Base-by-base conservation (phyloP, 1,140 invertebrate species). In the Batillaria attramentaria region DNA sequence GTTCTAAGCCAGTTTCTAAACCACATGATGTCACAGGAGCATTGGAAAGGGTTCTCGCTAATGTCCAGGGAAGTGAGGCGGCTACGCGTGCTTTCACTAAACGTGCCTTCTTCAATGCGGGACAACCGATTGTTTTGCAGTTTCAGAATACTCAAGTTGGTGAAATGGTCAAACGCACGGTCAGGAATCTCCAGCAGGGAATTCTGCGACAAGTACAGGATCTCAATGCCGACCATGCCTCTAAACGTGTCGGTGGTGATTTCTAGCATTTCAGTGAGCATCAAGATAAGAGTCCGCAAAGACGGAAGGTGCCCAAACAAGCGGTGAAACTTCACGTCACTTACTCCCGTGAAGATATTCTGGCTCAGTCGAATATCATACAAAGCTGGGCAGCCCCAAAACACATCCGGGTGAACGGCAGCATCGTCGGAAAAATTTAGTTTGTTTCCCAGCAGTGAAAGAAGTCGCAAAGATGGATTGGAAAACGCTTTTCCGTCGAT, bases 1-100 rank as follows among this genome's bases (percentile, higher is more conserved):
- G 31, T 37, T 18, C 35, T 35, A 60, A 77, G 42, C 75, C 75
- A 77, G 18, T 66, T 20, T 18, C 39, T 41, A 66, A 77, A 77
- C 75, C 75, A 77, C 10, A 18, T 6, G 16, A 68, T 20, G 18
- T 65, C 31, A 77, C 75, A 77, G 24, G 33, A n/a, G 43, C 75
- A 77, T 37, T n/a, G 10, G 31, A 77, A 77, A 13, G 62, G 42
- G 69, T 69, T 77, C 16, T 65, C 13, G 39, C n/a, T 28, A 10
- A 77, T 18, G 18, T 41, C 62, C 28, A 77, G 37, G 20, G 39
- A 31, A 16, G 28, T 28, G 31, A 77, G 39, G 16, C 28, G 28
- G n/a, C 46, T 16, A 16, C 39, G 46, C 8, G 57, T 62, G 8
- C 1, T 16, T n/a, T 62, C 13, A 62, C 24, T 62, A 31, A 62